These are phyloP conservation scores for Thalpophila matura DNA, from an alignment of 2,888 invertebrate genomes.

Conservation along the genomic window DNA sequence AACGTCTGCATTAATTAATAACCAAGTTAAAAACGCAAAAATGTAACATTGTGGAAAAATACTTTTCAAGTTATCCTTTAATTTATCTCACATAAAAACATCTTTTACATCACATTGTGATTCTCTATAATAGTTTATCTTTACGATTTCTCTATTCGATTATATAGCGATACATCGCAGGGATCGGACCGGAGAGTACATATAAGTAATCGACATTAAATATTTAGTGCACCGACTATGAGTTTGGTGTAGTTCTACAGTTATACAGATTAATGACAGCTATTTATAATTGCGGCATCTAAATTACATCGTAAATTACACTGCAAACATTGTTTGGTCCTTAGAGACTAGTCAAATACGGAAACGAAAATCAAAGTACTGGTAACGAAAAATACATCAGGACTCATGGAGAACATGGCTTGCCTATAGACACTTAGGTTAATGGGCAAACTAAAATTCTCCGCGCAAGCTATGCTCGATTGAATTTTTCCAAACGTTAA, in stretches of 20 bases:
- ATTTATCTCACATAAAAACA: constrained; percentile 87
- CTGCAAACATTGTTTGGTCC: constrained; percentile 84
- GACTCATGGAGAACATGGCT: constrained; percentile 76
- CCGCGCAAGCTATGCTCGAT: constrained; percentile 88
- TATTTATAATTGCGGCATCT: constrained; percentile 68
- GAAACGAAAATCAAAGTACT: constrained; percentile 83
- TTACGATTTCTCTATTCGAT: constrained; percentile 75
- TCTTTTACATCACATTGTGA: constrained; percentile 90
- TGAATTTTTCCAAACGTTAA: constrained; percentile 83
- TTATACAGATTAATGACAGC: constrained; percentile 66
- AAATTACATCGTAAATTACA: constrained; percentile 70
- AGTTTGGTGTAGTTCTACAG: constrained; percentile 65
- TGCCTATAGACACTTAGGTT: constrained; percentile 64
- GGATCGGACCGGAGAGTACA: constrained; percentile 69
- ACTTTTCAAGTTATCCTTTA: constrained; percentile 87
- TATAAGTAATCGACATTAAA: constrained; percentile 67
- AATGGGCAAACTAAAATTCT: constrained; percentile 70
- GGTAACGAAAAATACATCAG: constrained; percentile 84
- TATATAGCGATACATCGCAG: constrained; percentile 68
- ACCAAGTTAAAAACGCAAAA: constrained; percentile 86
- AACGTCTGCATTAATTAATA: constrained; percentile 79
- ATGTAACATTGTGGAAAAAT: constrained; percentile 88
- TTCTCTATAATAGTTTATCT: constrained; percentile 80
- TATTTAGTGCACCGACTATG: constrained; percentile 68
- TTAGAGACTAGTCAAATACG: constrained; percentile 87